Percentiles rank a stretch among this genome's conserved stretches.
phyloP scores from a whole-genome alignment of 2,113 vertebrate species.

The Ceyx melanurus region DNA sequence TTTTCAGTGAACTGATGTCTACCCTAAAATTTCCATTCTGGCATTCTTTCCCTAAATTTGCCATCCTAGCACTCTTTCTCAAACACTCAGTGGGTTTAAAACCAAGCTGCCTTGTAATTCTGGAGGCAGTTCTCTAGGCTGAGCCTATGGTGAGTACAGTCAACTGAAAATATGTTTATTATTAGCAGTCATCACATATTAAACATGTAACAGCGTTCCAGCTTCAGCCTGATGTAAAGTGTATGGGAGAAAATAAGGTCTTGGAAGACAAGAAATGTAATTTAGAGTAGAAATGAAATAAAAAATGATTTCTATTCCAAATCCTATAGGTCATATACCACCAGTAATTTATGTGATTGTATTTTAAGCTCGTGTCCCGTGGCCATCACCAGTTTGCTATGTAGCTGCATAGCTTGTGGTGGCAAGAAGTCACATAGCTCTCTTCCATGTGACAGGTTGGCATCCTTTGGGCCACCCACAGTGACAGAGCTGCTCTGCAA shows the following conservation, averaged over 20 bases:
- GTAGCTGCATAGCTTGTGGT: slow-evolving; percentile 9
- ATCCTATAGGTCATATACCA: not conserved
- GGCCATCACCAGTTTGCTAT: slow-evolving; percentile 8
- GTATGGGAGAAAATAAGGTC: not conserved
- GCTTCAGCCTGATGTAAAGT: not conserved
- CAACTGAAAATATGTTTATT: not conserved
- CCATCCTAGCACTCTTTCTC: not conserved
- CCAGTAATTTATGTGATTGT: slow-evolving; percentile 12
- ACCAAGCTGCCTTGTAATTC: not conserved
- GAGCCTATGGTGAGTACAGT: not conserved
- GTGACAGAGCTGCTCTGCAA: not conserved
- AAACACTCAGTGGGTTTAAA: not conserved
- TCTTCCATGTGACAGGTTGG: not conserved
- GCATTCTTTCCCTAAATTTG: not conserved
- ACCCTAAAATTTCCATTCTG: not conserved
- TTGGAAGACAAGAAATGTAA: not conserved
- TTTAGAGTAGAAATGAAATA: not conserved
- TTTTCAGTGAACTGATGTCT: not conserved
- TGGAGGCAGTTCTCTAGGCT: not conserved
- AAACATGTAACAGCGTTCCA: not conserved
- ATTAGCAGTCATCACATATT: not conserved
- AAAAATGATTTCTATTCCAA: not conserved
- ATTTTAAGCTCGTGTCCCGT: slow-evolving; percentile 4
- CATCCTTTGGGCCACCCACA: not conserved
- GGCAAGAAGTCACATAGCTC: not conserved